Evolutionary conservation across 92 coral and sea anemone species (phyloP).

Genomic region (Parazoanthus darwini): DNA sequence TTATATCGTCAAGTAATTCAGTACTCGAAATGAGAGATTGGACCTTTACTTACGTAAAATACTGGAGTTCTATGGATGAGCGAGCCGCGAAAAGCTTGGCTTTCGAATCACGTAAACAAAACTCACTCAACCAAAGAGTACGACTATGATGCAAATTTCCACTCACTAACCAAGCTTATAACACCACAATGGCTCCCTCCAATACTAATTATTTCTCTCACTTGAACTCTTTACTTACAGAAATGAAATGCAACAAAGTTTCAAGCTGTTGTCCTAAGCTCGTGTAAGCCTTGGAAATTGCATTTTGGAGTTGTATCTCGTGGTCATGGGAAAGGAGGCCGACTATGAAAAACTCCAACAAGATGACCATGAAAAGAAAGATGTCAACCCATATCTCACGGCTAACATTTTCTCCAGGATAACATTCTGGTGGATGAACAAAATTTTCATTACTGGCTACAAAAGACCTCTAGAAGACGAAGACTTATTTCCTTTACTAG

Average conservation of each 20-base stretch:
- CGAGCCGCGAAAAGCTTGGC: neutral
- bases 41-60: too few relatives aligned
- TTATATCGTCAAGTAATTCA: too few relatives aligned
- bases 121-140: neutral
- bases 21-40: too few relatives aligned
- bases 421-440: constrained; percentile 93
- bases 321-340: constrained; percentile 64
- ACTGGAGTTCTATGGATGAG: neutral
- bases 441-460: constrained; percentile 77
- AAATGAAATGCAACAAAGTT: constrained; percentile 6
- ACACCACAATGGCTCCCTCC: constrained; percentile 3
- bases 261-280: constrained; percentile 1
- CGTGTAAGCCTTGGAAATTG: constrained; percentile 6
- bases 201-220: neutral
- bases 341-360: constrained; percentile 68
- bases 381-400: constrained; percentile 72
- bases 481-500: constrained; percentile 79
- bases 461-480: constrained; percentile 81
- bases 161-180: neutral
- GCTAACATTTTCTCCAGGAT: constrained; percentile 79
- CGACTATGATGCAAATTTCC: too few relatives aligned
- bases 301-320: neutral
- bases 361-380: constrained; percentile 60
- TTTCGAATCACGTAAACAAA: neutral
- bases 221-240: neutral